phyloP scores from a whole-genome alignment of 2,888 invertebrate species.

The Bombyx huttoni region DNA sequence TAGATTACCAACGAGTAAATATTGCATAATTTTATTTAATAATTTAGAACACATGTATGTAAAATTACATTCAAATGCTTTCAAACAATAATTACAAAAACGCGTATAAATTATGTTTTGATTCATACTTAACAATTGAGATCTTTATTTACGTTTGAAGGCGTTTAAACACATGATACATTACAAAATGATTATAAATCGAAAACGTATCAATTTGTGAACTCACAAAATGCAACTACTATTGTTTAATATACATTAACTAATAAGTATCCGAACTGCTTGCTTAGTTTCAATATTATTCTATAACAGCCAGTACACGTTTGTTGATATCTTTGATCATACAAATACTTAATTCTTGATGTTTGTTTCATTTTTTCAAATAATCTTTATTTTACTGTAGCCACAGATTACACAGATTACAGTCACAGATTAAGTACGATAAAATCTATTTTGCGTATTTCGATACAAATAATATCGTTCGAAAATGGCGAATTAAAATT shows the following conservation, averaged over 20 bases:
- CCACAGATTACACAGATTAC: no score
- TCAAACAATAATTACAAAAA: background rate
- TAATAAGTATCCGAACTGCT: background rate
- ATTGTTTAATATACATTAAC: background rate
- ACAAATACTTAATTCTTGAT: no score
- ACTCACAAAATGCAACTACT: background rate
- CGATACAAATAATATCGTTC: no score
- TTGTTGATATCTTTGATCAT: background rate
- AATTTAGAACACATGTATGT: background rate
- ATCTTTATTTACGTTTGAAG: background rate
- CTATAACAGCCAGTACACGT: background rate
- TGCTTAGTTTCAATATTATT: background rate
- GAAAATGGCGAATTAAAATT: no score
- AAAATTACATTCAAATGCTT: background rate
- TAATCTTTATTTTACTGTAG: no score
- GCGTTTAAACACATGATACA: no score
- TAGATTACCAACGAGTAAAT: slow-evolving; percentile 39
- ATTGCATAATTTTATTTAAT: slow-evolving; percentile 31
- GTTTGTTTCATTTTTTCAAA: no score
- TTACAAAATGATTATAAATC: background rate
- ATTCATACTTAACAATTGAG: background rate
- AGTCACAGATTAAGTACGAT: no score
- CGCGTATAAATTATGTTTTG: background rate
- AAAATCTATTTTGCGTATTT: no score
- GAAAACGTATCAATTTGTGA: background rate